phyloP scores from a whole-genome alignment of 2,113 vertebrate genomes.

The Epinephelus moara region DNA sequence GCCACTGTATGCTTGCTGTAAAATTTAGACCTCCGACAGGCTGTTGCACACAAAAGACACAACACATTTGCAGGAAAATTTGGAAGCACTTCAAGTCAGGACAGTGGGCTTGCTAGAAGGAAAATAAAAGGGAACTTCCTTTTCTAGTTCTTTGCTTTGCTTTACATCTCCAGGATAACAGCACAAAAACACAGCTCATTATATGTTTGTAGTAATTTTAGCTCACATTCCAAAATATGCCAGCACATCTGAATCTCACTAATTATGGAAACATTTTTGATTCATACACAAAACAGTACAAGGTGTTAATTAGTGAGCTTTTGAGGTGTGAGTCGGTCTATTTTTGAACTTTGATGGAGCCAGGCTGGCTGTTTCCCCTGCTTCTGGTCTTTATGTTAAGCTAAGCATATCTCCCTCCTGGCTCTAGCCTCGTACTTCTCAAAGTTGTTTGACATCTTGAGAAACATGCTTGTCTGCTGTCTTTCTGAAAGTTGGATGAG shows the following conservation, averaged over 20 bases:
- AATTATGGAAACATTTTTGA: background rate
- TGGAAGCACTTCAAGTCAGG: background rate
- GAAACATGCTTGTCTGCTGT: background rate
- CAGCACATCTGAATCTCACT: background rate
- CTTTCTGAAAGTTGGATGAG: background rate
- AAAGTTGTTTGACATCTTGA: background rate
- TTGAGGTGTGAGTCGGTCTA: background rate
- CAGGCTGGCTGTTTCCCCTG: background rate
- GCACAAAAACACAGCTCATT: background rate
- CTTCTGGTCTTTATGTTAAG: background rate
- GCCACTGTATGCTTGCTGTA: conserved; percentile 24
- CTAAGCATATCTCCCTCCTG: background rate
- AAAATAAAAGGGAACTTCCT: background rate
- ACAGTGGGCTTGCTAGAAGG: background rate
- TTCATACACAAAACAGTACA: background rate
- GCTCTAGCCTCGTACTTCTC: background rate
- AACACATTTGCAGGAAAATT: conserved; percentile 2
- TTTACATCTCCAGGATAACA: background rate
- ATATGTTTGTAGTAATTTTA: background rate
- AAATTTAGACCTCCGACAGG: conserved; percentile 24
- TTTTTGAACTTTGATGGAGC: background rate
- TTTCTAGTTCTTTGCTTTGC: background rate
- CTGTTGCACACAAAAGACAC: conserved; percentile 22
- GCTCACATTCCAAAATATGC: background rate
- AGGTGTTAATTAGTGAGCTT: background rate